These are phyloP conservation scores for Thera obeliscata DNA, from an alignment of 2,888 invertebrate genomes.

Conservation along the genomic window DNA sequence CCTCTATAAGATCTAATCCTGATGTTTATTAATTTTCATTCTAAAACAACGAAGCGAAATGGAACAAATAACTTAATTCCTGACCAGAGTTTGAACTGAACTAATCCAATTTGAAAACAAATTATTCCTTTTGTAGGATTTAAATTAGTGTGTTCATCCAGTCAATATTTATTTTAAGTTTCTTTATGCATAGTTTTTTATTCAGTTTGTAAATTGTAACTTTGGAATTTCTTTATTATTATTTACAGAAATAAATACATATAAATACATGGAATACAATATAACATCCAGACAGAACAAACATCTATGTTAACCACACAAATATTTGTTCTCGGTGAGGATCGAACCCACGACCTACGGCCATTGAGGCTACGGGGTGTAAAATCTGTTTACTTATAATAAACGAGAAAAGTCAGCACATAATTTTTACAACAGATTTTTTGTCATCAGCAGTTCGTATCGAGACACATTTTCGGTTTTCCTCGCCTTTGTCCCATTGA, in stretches of 20 bases:
- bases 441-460: background rate
- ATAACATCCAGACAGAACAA: no score
- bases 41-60: background rate
- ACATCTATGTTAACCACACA: no score
- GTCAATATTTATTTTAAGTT: no score
- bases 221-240: background rate
- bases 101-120: constrained; percentile 6
- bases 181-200: no score
- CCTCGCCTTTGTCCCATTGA: constrained; percentile 10
- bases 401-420: no score
- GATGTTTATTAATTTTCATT: background rate
- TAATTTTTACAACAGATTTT: background rate
- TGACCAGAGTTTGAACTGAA: background rate
- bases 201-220: no score
- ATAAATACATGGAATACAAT: no score
- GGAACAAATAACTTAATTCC: constrained; percentile 2
- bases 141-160: background rate
- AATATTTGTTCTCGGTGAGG: no score
- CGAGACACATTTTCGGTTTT: background rate
- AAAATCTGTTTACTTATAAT: no score
- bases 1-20: background rate
- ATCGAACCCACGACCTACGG: no score
- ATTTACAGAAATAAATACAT: no score
- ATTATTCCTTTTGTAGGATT: constrained; percentile 4
- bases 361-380: no score